Evolutionary conservation across 2,113 vertebrate species (phyloP), one percentile per base, ranked within the genome.

Genomic region (Elgaria multicarinata): DNA sequence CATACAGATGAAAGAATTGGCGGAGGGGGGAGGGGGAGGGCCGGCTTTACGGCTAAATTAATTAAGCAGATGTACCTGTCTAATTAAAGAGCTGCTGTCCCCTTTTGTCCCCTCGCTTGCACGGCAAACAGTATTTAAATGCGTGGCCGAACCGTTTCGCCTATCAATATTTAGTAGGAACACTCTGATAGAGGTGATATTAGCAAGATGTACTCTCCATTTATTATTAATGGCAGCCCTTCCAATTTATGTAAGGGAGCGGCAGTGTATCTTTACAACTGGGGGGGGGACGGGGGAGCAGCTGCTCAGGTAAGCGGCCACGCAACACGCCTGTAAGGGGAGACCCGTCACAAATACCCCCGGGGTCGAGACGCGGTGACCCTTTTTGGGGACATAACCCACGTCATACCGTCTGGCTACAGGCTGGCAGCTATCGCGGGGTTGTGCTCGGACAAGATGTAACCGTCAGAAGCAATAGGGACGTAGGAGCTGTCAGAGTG

Each of bases 11-110:
- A 95, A 96, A 96, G 95, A 91, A 92, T 71, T 89, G 91, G n/a
- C n/a, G n/a, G n/a, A 89, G 7, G 6, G 3, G n/a, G 28, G 1
- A 44, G 67, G 66, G 24, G 83, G 46, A 31, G 64, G 6, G 93
- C 96, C 92, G 96, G 96, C 96, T 98, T 98, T 98, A 97, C 96
- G 97, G 97, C 96, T 97, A 98, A 97, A 97, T 98, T 98, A 98
- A 98, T 98, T 98, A 98, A 98, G 95, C 96, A 95, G 95, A 95
- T 95, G 94, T 94, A 95, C 95, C 95, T 95, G 95, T 95, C 96
- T 96, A 96, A 96, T 96, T 96, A 96, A 96, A 94, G 93, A 96
- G 92, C 92, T 90, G 16, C 91, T 83, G 91, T 93, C 91, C 94
- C 95, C 94, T 95, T n/a, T 95, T 95, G 96, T 94, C 93, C 91